A percentile compares a stretch with the other conserved stretches of the same genome.
phyloP scores from a whole-genome alignment of 1,140 invertebrate genomes.

The Dendrolimus kikuchii region DNA sequence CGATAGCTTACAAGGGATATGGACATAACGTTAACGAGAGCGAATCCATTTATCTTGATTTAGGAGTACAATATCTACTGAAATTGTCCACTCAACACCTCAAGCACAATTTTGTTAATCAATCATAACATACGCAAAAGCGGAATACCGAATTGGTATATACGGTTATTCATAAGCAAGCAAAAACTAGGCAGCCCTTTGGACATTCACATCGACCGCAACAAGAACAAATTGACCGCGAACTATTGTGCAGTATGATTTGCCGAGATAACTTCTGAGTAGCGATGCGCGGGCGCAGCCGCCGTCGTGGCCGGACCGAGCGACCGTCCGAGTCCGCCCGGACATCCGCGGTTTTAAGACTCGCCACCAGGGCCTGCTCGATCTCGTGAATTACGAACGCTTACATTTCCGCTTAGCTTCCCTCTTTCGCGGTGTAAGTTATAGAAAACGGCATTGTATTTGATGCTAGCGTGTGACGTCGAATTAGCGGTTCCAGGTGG shows the following conservation, averaged over 20 bases:
- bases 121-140: too few relatives aligned
- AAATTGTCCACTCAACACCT: too few relatives aligned
- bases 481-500: conserved; percentile 33
- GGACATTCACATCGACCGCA: conserved; percentile 62
- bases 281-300: conserved; percentile 42
- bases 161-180: conserved; percentile 50
- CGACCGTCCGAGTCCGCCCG: conserved; percentile 40
- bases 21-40: too few relatives aligned
- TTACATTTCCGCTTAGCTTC: conserved; percentile 27
- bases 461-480: conserved; percentile 17
- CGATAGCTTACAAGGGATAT: too few relatives aligned
- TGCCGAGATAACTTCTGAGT: conserved; percentile 64
- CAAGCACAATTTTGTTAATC: too few relatives aligned
- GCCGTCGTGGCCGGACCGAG: conserved; percentile 11
- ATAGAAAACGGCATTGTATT: conserved; percentile 34
- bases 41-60: too few relatives aligned
- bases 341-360: conserved; percentile 42
- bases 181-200: conserved; percentile 53
- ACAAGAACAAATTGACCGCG: conserved; percentile 68
- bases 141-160: too few relatives aligned
- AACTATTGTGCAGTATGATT: conserved; percentile 66
- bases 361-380: conserved; percentile 7
- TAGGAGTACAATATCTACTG: too few relatives aligned
- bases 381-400: not conserved
- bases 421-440: conserved; percentile 7